phyloP scores from a whole-genome alignment of 2,888 invertebrate genomes.

The Parnassius apollo region DNA sequence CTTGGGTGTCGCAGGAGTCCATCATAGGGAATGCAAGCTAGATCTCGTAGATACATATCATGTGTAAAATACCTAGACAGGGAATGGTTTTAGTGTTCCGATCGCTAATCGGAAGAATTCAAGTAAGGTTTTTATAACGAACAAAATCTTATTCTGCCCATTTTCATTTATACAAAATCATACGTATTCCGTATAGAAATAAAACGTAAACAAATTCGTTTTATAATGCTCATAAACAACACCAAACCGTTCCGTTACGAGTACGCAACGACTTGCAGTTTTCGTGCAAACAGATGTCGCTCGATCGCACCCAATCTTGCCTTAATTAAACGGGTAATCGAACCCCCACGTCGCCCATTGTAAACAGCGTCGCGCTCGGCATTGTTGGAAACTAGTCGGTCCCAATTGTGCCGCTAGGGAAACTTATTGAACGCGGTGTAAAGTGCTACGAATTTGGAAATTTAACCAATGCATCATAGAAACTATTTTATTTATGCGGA shows the following conservation, averaged over 20 bases:
- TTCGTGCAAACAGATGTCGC: conserved; percentile 13
- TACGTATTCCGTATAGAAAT: too few relatives aligned
- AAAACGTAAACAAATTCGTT: background rate
- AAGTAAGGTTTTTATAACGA: too few relatives aligned
- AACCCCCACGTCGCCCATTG: conserved; percentile 10
- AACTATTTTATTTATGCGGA: background rate
- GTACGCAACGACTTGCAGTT: background rate
- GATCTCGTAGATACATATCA: too few relatives aligned
- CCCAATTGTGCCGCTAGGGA: background rate
- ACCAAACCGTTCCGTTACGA: background rate
- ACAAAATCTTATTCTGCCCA: too few relatives aligned
- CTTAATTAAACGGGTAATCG: conserved; percentile 25
- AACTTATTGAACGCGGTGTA: background rate
- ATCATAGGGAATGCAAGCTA: too few relatives aligned
- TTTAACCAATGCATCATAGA: background rate
- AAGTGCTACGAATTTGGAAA: background rate
- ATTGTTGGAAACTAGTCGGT: background rate
- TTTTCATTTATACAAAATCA: too few relatives aligned
- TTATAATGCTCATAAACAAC: background rate
- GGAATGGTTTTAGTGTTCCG: too few relatives aligned
- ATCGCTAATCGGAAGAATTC: too few relatives aligned
- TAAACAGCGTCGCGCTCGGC: conserved; percentile 8
- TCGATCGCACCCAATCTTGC: conserved; percentile 17
- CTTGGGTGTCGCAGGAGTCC: too few relatives aligned
- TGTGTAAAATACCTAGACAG: too few relatives aligned